phyloP scores from a whole-genome alignment of 2,888 invertebrate genomes.

The Drosophila tanythrix region DNA sequence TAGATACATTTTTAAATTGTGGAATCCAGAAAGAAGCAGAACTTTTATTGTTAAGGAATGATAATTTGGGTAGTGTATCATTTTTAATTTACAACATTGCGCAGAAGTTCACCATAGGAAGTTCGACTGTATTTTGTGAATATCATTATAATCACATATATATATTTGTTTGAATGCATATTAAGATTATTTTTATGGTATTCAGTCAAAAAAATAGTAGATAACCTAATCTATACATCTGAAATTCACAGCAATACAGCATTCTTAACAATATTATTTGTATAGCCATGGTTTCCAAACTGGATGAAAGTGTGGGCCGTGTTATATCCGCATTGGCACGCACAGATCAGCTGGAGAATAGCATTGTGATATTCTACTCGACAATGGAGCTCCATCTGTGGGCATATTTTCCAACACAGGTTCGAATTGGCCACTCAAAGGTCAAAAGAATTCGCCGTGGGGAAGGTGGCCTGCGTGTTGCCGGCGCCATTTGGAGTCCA shows the following conservation, averaged over 20 bases:
- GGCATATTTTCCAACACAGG: constrained; percentile 90
- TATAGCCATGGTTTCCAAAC: constrained; percentile 91
- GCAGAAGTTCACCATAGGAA: neutral
- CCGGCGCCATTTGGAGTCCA: constrained; percentile 91
- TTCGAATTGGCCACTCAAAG: constrained; percentile 92
- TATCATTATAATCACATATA: neutral
- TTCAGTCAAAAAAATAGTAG: neutral
- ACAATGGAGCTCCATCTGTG: constrained; percentile 93
- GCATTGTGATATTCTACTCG: constrained; percentile 93
- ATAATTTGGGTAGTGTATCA: neutral
- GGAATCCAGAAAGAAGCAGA: neutral
- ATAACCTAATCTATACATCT: neutral
- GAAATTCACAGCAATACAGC: neutral
- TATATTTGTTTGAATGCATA: neutral
- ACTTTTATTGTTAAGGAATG: neutral
- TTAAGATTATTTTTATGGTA: neutral
- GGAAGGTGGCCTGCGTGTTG: constrained; percentile 93
- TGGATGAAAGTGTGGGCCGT: constrained; percentile 94
- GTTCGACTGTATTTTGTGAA: neutral
- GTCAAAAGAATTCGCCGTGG: constrained; percentile 92
- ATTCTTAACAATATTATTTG: neutral
- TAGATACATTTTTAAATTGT: neutral
- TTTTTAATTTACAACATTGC: neutral
- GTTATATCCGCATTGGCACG: constrained; percentile 89
- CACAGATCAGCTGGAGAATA: constrained; percentile 90